Conservation (phyloP, 2,888 invertebrate genomes). For the Ephialtes manifestator region DNA sequence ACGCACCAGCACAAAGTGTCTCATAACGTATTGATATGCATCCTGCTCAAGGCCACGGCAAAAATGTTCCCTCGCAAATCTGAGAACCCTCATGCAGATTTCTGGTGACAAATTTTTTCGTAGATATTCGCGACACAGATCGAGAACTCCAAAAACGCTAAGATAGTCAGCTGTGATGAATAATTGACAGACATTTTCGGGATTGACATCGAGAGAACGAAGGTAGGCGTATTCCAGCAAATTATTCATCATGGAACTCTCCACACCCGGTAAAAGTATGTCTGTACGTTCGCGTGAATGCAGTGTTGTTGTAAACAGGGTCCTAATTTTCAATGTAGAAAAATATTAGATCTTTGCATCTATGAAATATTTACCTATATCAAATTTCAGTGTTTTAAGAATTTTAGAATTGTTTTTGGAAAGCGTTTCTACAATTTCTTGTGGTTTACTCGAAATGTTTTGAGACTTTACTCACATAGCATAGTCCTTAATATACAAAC, state of each 20-base stretch:
- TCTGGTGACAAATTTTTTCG: slow-evolving; percentile 90
- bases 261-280: slow-evolving; percentile 92
- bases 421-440: no score
- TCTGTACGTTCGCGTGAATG: slow-evolving; percentile 90
- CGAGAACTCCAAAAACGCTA: slow-evolving; percentile 93
- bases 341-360: slow-evolving; percentile 11
- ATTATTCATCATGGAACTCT: slow-evolving; percentile 91
- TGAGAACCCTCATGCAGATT: slow-evolving; percentile 94
- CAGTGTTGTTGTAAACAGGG: slow-evolving; percentile 93
- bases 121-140: slow-evolving; percentile 93
- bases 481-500: no score
- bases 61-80: slow-evolving; percentile 93
- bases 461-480: no score
- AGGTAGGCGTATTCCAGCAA: slow-evolving; percentile 95
- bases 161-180: slow-evolving; percentile 96
- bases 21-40: slow-evolving; percentile 91
- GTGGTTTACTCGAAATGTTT: no score
- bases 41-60: slow-evolving; percentile 91
- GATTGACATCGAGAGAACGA: slow-evolving; percentile 91
- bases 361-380: not conserved
- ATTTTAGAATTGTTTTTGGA: no score
- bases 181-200: slow-evolving; percentile 93
- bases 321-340: slow-evolving; percentile 86
- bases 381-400: not conserved
- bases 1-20: slow-evolving; percentile 90